Evolutionary conservation across 2,113 vertebrate genomes (phyloP).

Genomic region (Phoenicopterus ruber): DNA sequence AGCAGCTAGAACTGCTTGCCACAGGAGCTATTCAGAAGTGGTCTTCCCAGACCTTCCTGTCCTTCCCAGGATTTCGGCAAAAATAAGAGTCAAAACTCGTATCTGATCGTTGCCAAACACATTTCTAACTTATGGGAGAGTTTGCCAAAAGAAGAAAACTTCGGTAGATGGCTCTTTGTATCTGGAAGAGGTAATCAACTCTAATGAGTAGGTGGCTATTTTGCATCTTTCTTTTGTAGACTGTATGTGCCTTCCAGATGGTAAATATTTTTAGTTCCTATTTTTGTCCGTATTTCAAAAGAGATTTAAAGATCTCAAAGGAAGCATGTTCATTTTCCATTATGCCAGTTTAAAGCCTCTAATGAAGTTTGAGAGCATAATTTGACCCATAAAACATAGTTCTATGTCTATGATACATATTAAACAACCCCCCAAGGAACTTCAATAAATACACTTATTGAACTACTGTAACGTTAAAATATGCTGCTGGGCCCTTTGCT

Average conservation of each 20-base stretch:
- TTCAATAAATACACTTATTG: conserved; percentile 51
- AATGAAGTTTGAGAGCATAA: conserved; percentile 37
- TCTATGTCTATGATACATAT: conserved; percentile 9
- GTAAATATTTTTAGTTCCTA: conserved; percentile 47
- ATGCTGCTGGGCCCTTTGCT: not conserved
- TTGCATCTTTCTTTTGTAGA: not conserved
- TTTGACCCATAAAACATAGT: conserved; percentile 28
- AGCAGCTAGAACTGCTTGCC: not conserved
- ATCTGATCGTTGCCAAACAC: not conserved
- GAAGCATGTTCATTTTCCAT: conserved; percentile 28
- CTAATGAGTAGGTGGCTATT: not conserved
- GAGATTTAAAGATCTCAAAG: not conserved
- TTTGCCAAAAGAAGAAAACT: not conserved
- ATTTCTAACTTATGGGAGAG: not conserved
- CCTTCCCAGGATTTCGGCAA: not conserved
- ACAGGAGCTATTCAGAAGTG: not conserved
- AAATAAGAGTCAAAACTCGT: not conserved
- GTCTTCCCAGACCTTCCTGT: not conserved
- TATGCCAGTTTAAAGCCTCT: not conserved
- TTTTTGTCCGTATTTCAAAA: conserved; percentile 37
- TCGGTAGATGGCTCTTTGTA: not conserved
- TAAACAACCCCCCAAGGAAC: not conserved
- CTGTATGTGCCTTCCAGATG: not conserved
- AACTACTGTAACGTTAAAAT: conserved; percentile 41
- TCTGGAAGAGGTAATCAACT: not conserved